A percentile compares a stretch with the other conserved stretches of the same genome.
Evolutionary conservation across 2,113 vertebrate species (phyloP).

Genomic region (Manacus vitellinus): DNA sequence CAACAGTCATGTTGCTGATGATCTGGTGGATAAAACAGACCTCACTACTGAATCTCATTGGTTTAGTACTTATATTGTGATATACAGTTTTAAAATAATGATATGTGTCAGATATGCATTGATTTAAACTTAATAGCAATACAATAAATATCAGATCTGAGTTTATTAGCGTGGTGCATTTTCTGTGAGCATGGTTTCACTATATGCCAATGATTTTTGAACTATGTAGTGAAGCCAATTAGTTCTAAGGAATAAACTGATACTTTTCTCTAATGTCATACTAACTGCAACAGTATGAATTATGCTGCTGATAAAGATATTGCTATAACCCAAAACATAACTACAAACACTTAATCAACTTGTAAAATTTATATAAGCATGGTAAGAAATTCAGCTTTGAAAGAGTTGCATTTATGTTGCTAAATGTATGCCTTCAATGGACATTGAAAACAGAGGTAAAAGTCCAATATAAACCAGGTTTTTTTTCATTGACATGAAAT

Average conservation of each 20-base stretch:
- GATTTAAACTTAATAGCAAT: constrained; percentile 34
- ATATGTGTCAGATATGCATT: neutral
- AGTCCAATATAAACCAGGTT: neutral
- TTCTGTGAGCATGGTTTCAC: constrained; percentile 22
- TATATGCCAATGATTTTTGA: constrained; percentile 55
- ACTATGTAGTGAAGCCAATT: constrained; percentile 49
- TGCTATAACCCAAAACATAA: constrained; percentile 57
- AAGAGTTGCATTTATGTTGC: constrained; percentile 2
- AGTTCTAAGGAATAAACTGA: constrained; percentile 66
- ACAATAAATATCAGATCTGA: constrained; percentile 14
- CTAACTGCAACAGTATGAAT: constrained; percentile 53
- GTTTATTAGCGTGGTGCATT: neutral
- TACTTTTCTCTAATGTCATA: constrained; percentile 50
- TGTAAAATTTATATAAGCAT: constrained; percentile 52
- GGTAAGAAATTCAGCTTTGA: constrained; percentile 48
- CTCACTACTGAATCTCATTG: neutral
- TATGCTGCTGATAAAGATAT: constrained; percentile 60
- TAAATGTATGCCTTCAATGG: neutral
- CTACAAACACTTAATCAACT: constrained; percentile 61
- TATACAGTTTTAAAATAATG: neutral
- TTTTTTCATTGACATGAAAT: neutral
- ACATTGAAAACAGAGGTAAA: constrained; percentile 26
- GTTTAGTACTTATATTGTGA: neutral
- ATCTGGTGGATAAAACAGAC: neutral
- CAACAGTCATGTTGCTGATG: neutral